phyloP scores from a whole-genome alignment of 1,140 invertebrate genomes.

The Samia ricini region DNA sequence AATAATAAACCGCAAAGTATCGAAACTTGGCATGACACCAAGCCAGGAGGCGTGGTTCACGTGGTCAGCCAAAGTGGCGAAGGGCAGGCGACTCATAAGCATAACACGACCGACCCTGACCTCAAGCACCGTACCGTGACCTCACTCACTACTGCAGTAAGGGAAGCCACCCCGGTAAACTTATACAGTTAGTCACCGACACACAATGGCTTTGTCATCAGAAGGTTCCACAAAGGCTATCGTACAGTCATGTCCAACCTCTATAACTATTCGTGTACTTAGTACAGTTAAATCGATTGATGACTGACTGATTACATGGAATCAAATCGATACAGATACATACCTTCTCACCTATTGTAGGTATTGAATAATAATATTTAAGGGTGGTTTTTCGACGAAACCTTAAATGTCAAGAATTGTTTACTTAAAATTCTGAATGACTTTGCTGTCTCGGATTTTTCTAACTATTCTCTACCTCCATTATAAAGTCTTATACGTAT shows the following conservation, averaged over 20 bases:
- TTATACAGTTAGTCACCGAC: slow-evolving; percentile 51
- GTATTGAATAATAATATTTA: neutral
- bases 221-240: slow-evolving; percentile 6
- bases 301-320: slow-evolving; percentile 19
- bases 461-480: no score
- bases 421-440: neutral
- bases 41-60: slow-evolving; percentile 5
- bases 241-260: slow-evolving; percentile 5
- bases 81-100: slow-evolving; percentile 15
- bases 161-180: slow-evolving; percentile 36
- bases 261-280: neutral
- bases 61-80: slow-evolving; percentile 5
- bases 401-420: neutral
- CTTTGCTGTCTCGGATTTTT: neutral
- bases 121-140: slow-evolving; percentile 10
- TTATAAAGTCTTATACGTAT: no score
- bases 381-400: neutral
- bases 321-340: neutral
- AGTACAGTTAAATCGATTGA: neutral
- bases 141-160: slow-evolving; percentile 27
- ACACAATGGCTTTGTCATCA: slow-evolving; percentile 66
- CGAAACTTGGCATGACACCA: slow-evolving; percentile 22
- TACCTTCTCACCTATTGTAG: neutral
- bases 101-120: slow-evolving; percentile 21
- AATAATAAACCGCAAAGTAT: slow-evolving; percentile 1